phyloP scores from a whole-genome alignment of 2,888 invertebrate species.

The Sceliomorpha sp. region DNA sequence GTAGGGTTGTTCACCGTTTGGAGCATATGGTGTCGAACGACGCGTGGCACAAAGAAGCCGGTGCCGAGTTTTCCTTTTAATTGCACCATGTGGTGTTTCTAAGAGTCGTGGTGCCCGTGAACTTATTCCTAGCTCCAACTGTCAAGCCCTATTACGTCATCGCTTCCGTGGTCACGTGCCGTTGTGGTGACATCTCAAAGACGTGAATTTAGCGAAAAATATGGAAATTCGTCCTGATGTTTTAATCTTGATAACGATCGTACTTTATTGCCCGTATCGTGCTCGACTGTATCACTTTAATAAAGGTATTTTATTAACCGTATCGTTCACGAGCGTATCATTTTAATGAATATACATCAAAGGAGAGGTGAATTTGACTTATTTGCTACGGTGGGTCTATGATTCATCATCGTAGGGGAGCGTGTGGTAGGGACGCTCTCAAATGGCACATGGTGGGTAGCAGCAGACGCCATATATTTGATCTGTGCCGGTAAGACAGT shows the following conservation, averaged over 20 bases:
- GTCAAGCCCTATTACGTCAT: constrained; percentile 56
- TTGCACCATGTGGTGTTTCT: constrained; percentile 75
- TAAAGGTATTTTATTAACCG: too few species aligned
- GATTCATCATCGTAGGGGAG: constrained; percentile 38
- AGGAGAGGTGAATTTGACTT: neutral
- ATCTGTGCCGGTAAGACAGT: constrained; percentile 29
- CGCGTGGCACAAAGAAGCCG: constrained; percentile 72
- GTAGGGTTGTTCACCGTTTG: constrained; percentile 16
- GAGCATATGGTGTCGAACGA: constrained; percentile 69
- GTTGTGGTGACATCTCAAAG: too few species aligned
- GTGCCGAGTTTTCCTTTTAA: constrained; percentile 68
- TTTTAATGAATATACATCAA: too few species aligned
- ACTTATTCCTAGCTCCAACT: constrained; percentile 71
- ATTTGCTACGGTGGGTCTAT: neutral
- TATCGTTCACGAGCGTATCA: too few species aligned
- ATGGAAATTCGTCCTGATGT: too few species aligned
- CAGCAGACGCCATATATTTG: constrained; percentile 41
- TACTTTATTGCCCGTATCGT: too few species aligned
- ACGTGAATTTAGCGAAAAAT: neutral
- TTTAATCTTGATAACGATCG: too few species aligned
- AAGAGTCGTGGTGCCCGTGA: constrained; percentile 44
- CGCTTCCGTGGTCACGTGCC: neutral
- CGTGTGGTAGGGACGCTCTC: constrained; percentile 23
- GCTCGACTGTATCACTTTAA: too few species aligned
- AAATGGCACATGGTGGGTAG: constrained; percentile 42